Conservation (phyloP, 2,113 vertebrate genomes). For the Solea solea region DNA sequence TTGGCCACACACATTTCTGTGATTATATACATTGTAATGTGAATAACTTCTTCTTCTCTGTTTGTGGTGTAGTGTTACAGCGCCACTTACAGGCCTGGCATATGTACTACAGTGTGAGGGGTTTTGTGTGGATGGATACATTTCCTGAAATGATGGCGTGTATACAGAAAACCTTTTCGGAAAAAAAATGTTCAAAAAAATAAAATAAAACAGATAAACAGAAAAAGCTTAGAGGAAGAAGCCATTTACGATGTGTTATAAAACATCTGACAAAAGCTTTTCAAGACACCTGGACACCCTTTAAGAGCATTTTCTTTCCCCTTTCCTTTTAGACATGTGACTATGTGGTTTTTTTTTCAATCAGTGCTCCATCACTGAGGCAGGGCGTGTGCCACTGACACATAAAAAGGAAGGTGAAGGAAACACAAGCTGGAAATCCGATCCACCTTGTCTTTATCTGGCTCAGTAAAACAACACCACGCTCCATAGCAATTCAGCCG, state of each 20-base stretch:
- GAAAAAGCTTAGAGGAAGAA: background rate
- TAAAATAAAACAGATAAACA: background rate
- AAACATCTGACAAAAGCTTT: slow-evolving; percentile 36
- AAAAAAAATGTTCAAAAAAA: no score
- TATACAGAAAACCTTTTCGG: no score
- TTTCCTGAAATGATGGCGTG: no score
- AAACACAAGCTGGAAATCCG: slow-evolving; percentile 86
- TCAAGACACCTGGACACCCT: slow-evolving; percentile 12
- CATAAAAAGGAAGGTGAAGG: slow-evolving; percentile 78
- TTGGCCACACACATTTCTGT: no score
- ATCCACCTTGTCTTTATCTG: slow-evolving; percentile 84
- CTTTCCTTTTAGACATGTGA: slow-evolving; percentile 30
- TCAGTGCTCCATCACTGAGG: slow-evolving; percentile 53
- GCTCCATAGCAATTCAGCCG: slow-evolving; percentile 57
- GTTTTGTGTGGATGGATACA: no score
- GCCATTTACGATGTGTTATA: slow-evolving; percentile 11
- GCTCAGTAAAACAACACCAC: slow-evolving; percentile 82
- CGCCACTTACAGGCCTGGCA: no score
- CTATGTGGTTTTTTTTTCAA: slow-evolving; percentile 42
- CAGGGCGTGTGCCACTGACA: slow-evolving; percentile 72
- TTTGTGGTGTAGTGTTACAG: no score
- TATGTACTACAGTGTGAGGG: no score
- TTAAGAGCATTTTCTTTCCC: background rate
- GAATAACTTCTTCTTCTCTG: no score
- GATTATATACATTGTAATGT: no score